Evolutionary conservation across 2,113 vertebrate species (phyloP), one percentile per base, ranked within the genome.

Genomic region (Australoheros scitulus): DNA sequence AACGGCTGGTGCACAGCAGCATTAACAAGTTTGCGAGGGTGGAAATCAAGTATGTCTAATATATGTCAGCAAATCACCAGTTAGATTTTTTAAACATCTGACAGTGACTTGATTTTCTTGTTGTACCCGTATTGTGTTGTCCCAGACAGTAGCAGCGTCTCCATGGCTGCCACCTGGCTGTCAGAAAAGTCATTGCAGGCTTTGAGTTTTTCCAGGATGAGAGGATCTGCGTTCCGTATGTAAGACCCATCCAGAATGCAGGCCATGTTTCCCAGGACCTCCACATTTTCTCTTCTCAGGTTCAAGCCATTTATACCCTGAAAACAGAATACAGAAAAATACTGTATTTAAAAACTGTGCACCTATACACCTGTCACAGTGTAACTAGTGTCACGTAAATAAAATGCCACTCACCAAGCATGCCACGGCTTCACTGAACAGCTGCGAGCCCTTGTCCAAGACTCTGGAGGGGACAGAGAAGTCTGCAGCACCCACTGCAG

Each of bases 161-260:
- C 86, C n/a, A 94, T 84, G 34, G 91, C 91, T 18, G 47, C 41
- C 78, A 94, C 85, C 81, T 94, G 95, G 76, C 34, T 75, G 10
- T 60, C 72, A 38, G 94, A 92, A 24, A 95, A 81, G 29, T 84
- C 76, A 3, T 61, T 77, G 77, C 95, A 95, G 74, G 72, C 43
- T 83, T 95, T 93, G 1, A 95, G 90, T 14, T 92, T 93, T 81
- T 95, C 94, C 65, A 95, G 60, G 68, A 95, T 93, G n/a, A 75
- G 6, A n/a, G 86, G 82, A 76, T 95, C 91, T 43, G 93, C 84
- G 56, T 88, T 92, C 76, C 82, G 2, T 58, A 95, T 95, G 83
- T 87, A 90, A 38, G 85, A 65, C 26, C 84, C 43, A 5, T 94
- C 41, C 77, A 95, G 72, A 5, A 82, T 93, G 79, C 95, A 95